Base-by-base conservation (phyloP, 2,888 invertebrate species). In the Yponomeuta sedellus region DNA sequence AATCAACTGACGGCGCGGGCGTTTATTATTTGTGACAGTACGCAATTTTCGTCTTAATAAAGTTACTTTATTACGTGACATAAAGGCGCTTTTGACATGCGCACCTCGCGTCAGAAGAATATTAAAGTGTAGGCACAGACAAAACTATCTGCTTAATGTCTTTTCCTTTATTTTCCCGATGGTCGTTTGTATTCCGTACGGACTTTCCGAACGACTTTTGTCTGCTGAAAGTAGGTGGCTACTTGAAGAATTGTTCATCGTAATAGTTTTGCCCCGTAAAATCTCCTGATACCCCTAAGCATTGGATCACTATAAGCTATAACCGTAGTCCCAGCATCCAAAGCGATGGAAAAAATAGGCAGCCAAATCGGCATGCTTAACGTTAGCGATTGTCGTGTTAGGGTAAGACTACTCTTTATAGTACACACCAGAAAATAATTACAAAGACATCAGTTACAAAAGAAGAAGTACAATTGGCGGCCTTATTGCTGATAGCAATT, bases 151-250 rank as follows among this genome's bases (percentile, higher is more conserved):
- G 57, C 65, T 65, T 65, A 65, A 65, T 65, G 65, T 65, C 65
- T 65, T 58, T 65, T 65, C n/a, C 65, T 65, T 65, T 65, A 64
- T 58, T 65, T 65, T 58, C 39, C 44, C 65, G 65, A 65, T 65
- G 64, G 56, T 64, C 44, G 64, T 56, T 64, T 58, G 65, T 65
- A 65, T 65, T 65, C 65, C 56, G 40, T n/a, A 2, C 65, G 28
- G 57, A 58, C 58, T 16, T 58, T 20, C 57, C 56, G 64, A 57
- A 57, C 56, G 64, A 56, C 56, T 57, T 65, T 58, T 57, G 65
- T 65, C 58, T n/a, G 34, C 44, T 52, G 44, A 8, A 52, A 52
- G 44, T 12, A 52, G 44, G 12, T 52, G 44, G 44, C 44, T 52
- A 52, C 44, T 52, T 52, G 44, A 52, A 8, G 16, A 52, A 52